Conservation (phyloP, 2,888 invertebrate genomes). For the Andrena camellia region DNA sequence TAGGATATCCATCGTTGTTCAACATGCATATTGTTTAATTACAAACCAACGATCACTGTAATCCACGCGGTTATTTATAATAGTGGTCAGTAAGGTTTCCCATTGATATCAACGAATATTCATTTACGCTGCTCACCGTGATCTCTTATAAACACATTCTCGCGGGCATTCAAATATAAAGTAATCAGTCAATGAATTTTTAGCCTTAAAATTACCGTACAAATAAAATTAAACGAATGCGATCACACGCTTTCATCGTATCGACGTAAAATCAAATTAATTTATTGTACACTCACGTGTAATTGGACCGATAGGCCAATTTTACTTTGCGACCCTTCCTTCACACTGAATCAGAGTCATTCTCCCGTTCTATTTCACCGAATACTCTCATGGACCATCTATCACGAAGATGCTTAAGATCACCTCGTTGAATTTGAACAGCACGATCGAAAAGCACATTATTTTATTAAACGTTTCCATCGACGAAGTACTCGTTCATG, state of each 20-base stretch:
- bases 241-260: neutral
- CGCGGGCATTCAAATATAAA: neutral
- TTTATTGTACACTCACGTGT: neutral
- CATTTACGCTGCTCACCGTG: neutral
- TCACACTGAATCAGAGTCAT: neutral
- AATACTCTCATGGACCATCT: too few species aligned
- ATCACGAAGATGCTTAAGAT: too few species aligned
- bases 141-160: neutral
- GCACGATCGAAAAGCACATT: too few species aligned
- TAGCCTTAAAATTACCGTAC: neutral
- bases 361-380: neutral
- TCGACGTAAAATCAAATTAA: neutral
- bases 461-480: neutral
- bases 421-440: too few species aligned
- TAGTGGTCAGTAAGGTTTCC: neutral
- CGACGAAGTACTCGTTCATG: neutral
- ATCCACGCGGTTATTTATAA: slow-evolving; percentile 5
- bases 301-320: neutral
- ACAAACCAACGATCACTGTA: slow-evolving; percentile 13
- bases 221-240: too few species aligned
- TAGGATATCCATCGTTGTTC: neutral
- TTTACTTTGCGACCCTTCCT: neutral
- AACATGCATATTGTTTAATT: slow-evolving; percentile 17
- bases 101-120: neutral
- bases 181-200: neutral